A percentile compares a stretch with the other conserved stretches of the same genome.
Conservation (phyloP, 2,888 invertebrate genomes). For the Rugalucina vietnamica region DNA sequence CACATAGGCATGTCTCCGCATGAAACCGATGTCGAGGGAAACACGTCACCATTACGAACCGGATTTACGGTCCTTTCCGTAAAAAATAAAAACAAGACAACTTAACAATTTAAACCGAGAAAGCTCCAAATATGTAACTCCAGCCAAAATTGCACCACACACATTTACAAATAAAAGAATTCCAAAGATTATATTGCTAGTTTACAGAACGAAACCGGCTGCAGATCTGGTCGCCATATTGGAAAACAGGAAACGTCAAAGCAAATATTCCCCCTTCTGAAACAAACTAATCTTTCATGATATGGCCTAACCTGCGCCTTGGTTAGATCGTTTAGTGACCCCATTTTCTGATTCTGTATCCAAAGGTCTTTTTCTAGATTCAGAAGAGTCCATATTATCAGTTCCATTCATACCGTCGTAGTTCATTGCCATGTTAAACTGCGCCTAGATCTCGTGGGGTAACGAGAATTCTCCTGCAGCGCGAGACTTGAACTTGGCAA, state of each 20-base stretch:
- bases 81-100: constrained; percentile 39
- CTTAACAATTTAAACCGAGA: constrained; percentile 33
- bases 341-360: constrained; percentile 83
- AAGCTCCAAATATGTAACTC: constrained; percentile 51
- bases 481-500: constrained; percentile 71
- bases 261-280: constrained; percentile 63
- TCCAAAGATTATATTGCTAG: constrained; percentile 68
- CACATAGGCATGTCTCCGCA: constrained; percentile 78
- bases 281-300: constrained; percentile 71
- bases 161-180: constrained; percentile 35
- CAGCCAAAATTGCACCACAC: constrained; percentile 61
- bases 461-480: constrained; percentile 68
- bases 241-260: constrained; percentile 73
- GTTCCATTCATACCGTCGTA: constrained; percentile 82
- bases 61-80: constrained; percentile 47
- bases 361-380: constrained; percentile 83
- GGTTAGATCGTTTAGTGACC: constrained; percentile 83
- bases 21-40: constrained; percentile 73
- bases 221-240: constrained; percentile 79
- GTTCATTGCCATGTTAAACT: constrained; percentile 80
- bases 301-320: constrained; percentile 81
- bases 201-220: constrained; percentile 72
- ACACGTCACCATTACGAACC: constrained; percentile 60
- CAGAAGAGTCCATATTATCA: constrained; percentile 82
- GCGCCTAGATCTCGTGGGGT: constrained; percentile 82